Evolutionary conservation across 2,113 vertebrate species (phyloP), one percentile per base, ranked within the genome.

Genomic region (Xiphophorus couchianus): DNA sequence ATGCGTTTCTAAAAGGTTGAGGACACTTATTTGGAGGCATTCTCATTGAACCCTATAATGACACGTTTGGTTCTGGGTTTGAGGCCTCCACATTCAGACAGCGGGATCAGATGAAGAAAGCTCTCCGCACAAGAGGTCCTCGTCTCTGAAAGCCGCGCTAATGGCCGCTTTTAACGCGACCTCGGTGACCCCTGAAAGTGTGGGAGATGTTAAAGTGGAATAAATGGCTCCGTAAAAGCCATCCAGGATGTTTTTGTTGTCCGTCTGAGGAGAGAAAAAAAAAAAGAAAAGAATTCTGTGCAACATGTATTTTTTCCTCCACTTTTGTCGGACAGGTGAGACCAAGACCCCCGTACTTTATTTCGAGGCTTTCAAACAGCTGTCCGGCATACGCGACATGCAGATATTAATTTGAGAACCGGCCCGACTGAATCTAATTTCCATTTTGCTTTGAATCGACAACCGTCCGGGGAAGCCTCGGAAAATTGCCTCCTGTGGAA

Each of bases 211-310:
- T 84, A 84, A 89, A 91, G 88, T 91, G 89, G 82, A 88, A 89
- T 83, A 90, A 94, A 93, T 91, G 87, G 86, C 78, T 86, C 69
- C 78, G 69, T 92, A 91, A 95, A 90, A 93, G 91, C 89, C 73
- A 11, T 30, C 19, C 6, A 44, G 84, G 81, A 86, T 80, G 77
- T 86, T 90, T 37, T 84, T 89, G 84, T 84, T 82, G 73, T 86
- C 71, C 76, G 48, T 75, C 75, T 63, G 29, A 60, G 78, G 78
- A 39, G 44, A 28, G 7, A 28, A 29, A 71, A 88, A 25, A 8
- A 54, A 54, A 54, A 9, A 54, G 60, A 73, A n/a, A 66, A 81
- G 62, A 74, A 80, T 33, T 74, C 42, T 13, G n/a, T 27, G 62
- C 73, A 91, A 91, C 83, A 42, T 88, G 61, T 87, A 81, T 86